These are phyloP conservation scores for Merluccius polli DNA, from an alignment of 2,797 vertebrate genomes.

Conservation along the genomic window DNA sequence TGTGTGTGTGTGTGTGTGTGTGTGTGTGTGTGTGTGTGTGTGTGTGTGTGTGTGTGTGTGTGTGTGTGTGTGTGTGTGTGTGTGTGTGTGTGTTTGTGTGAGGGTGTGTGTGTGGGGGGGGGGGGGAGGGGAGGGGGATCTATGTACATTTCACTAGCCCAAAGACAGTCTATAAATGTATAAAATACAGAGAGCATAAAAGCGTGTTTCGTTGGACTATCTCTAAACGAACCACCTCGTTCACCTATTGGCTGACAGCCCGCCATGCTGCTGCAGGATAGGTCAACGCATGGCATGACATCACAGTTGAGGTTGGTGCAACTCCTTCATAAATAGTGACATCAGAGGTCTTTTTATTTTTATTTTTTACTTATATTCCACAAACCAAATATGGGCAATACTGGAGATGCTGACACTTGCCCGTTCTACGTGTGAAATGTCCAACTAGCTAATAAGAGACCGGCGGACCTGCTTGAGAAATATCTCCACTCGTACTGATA, in stretches of 20 bases:
- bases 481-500: constrained; percentile 17
- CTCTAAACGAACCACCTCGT: background rate
- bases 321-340: constrained; percentile 22
- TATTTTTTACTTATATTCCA: constrained; percentile 25
- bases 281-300: constrained; percentile 4
- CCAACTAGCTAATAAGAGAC: constrained; percentile 22
- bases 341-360: background rate
- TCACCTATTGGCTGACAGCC: constrained; percentile 10
- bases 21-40: background rate
- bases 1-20: background rate
- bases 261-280: background rate
- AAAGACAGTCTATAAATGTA: constrained; percentile 14
- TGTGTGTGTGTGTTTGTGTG: background rate
- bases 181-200: constrained; percentile 30
- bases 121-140: background rate
- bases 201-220: background rate
- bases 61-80: background rate
- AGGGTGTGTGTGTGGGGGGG: background rate
- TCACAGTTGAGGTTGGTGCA: constrained; percentile 36
- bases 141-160: constrained; percentile 11
- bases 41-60: background rate
- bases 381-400: constrained; percentile 29
- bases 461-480: constrained; percentile 27
- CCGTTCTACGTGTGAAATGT: constrained; percentile 33
- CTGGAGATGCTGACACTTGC: constrained; percentile 18